Percentiles rank a stretch among this genome's conserved stretches.
phyloP scores from a whole-genome alignment of 2,797 vertebrate genomes.

The Chanos chanos region DNA sequence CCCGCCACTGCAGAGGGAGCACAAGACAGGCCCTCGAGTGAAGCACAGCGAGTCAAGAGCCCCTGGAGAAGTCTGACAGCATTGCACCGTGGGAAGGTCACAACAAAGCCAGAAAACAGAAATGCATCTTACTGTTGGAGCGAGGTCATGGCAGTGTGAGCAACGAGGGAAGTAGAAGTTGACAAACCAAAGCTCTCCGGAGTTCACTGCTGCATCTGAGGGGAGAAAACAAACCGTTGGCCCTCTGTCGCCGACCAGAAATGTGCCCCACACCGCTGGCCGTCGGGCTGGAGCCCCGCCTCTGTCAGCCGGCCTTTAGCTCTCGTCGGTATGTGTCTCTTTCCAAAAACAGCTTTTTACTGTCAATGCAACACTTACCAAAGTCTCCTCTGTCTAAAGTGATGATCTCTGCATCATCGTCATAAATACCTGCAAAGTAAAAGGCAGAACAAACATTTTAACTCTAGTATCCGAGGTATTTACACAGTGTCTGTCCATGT shows the following conservation, averaged over 20 bases:
- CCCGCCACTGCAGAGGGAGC: slow-evolving; percentile 80
- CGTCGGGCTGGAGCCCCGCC: too few relatives aligned
- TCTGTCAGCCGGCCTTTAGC: too few relatives aligned
- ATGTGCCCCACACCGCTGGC: too few relatives aligned
- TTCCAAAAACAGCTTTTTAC: neutral
- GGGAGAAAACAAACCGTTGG: slow-evolving; percentile 2
- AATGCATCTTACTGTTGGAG: slow-evolving; percentile 79
- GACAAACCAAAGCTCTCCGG: slow-evolving; percentile 96
- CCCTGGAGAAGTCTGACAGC: too few relatives aligned
- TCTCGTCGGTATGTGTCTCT: too few relatives aligned
- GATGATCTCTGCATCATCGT: slow-evolving; percentile 94
- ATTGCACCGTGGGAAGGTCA: too few relatives aligned
- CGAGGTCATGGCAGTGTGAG: slow-evolving; percentile 94
- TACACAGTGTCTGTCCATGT: too few relatives aligned
- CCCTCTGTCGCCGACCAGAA: too few relatives aligned
- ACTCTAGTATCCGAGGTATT: too few relatives aligned
- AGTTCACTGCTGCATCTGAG: slow-evolving; percentile 89
- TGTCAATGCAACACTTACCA: slow-evolving; percentile 71
- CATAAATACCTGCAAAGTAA: slow-evolving; percentile 86
- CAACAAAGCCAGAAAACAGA: neutral
- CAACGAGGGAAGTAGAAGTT: slow-evolving; percentile 97
- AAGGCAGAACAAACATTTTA: too few relatives aligned
- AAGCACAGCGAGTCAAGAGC: slow-evolving; percentile 3
- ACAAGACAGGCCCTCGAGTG: neutral
- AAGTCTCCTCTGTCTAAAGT: slow-evolving; percentile 95